Percentiles rank a stretch among this genome's conserved stretches.
phyloP scores from a whole-genome alignment of 2,113 vertebrate genomes.

The Pomatorhinus ruficollis region DNA sequence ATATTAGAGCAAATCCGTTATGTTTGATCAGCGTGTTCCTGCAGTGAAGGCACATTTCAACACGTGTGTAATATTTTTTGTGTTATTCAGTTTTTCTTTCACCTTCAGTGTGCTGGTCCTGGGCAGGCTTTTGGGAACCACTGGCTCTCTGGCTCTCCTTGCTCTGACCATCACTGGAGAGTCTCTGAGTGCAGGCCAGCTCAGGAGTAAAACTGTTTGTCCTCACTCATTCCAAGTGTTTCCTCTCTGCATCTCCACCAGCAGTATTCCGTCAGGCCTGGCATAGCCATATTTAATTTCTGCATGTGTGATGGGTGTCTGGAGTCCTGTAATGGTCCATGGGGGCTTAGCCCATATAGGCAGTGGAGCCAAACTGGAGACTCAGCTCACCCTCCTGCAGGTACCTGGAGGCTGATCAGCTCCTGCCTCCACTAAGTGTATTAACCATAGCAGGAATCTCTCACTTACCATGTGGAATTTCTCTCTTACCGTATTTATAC shows the following conservation, averaged over 20 bases:
- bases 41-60: neutral
- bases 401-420: neutral
- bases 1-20: neutral
- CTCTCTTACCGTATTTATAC: neutral
- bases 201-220: neutral
- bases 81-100: neutral
- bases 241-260: neutral
- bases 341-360: neutral
- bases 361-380: neutral
- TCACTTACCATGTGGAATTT: neutral
- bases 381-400: neutral
- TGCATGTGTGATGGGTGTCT: fast-evolving
- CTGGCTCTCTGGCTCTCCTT: neutral
- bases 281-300: neutral
- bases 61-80: neutral
- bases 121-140: neutral
- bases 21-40: neutral
- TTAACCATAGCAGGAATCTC: neutral
- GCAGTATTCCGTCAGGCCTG: neutral
- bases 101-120: neutral
- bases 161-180: neutral
- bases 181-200: neutral
- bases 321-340: fast-evolving
- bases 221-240: neutral
- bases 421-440: neutral